These are phyloP conservation scores for Rousettus madagascariensis DNA, from an alignment of 2,797 vertebrate genomes.

Conservation along the genomic window DNA sequence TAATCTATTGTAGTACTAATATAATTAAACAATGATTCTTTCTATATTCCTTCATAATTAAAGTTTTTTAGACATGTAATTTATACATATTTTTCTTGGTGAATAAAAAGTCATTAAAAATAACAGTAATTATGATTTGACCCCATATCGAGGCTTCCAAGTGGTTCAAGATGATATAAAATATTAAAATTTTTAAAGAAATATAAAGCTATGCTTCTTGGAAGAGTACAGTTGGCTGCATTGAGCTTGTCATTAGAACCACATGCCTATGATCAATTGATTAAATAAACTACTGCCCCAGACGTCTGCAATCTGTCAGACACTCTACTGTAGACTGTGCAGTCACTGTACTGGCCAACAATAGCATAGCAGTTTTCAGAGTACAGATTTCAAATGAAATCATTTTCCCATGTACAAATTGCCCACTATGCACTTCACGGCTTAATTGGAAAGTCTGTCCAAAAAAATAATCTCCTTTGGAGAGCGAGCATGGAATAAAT, in stretches of 20 bases:
- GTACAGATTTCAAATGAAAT: slow-evolving; percentile 64
- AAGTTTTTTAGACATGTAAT: background rate
- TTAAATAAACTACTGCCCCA: slow-evolving; percentile 82
- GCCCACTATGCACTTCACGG: slow-evolving; percentile 40
- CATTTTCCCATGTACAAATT: slow-evolving; percentile 71
- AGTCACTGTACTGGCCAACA: slow-evolving; percentile 14
- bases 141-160: background rate
- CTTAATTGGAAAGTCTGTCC: slow-evolving; percentile 69
- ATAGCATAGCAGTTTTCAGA: slow-evolving; percentile 36
- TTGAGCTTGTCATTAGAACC: slow-evolving; percentile 62
- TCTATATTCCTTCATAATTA: background rate
- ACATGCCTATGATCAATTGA: slow-evolving; percentile 77
- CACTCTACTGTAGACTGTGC: slow-evolving; percentile 52
- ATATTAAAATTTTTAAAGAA: slow-evolving; percentile 66
- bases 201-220: slow-evolving; percentile 61
- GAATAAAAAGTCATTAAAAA: slow-evolving; percentile 15
- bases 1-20: background rate
- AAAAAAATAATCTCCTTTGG: slow-evolving; percentile 36
- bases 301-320: slow-evolving; percentile 79
- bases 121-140: slow-evolving; percentile 22
- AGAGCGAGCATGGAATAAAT: slow-evolving; percentile 25
- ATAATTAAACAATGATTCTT: background rate
- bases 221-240: slow-evolving; percentile 55
- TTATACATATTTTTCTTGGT: background rate
- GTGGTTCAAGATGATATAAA: slow-evolving; percentile 51